phyloP scores from a whole-genome alignment of 2,888 invertebrate species.

The Orchesella flavescens region DNA sequence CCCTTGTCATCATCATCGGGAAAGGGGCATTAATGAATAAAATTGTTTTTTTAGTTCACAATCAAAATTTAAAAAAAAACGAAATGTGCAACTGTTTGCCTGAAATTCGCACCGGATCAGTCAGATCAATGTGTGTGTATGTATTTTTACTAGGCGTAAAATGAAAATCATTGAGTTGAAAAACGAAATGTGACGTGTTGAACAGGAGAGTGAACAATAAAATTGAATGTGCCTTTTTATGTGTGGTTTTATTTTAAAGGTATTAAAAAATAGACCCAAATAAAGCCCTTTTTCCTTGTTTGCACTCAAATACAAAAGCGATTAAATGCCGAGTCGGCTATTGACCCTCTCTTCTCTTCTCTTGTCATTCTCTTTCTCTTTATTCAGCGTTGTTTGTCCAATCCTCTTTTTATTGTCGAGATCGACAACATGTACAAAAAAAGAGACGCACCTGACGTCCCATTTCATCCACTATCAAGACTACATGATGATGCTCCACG shows the following conservation, averaged over 20 bases:
- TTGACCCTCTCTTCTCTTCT: constrained; percentile 55
- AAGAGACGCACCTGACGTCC: constrained; percentile 39
- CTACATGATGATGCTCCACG: neutral
- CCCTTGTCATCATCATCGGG: too few species aligned
- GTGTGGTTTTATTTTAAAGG: constrained; percentile 37
- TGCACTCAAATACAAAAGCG: constrained; percentile 55
- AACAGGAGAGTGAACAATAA: too few species aligned
- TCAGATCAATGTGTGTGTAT: too few species aligned
- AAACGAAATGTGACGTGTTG: too few species aligned
- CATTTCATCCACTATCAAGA: neutral
- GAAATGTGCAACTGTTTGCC: too few species aligned
- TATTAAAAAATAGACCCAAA: constrained; percentile 14
- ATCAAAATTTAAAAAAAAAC: too few species aligned
- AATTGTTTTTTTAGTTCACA: too few species aligned
- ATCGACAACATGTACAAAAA: constrained; percentile 15
- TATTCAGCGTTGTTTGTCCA: constrained; percentile 31
- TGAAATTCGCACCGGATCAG: too few species aligned
- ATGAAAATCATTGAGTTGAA: too few species aligned
- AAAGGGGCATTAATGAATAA: too few species aligned
- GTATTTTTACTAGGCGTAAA: too few species aligned
- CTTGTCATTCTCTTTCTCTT: constrained; percentile 4
- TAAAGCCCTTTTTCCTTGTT: constrained; percentile 32
- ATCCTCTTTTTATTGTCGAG: neutral
- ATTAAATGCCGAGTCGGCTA: constrained; percentile 49
- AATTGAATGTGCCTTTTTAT: too few species aligned